These are phyloP conservation scores for Campylomormyrus tamandua DNA, from an alignment of 2,113 vertebrate species.

Conservation along the genomic window DNA sequence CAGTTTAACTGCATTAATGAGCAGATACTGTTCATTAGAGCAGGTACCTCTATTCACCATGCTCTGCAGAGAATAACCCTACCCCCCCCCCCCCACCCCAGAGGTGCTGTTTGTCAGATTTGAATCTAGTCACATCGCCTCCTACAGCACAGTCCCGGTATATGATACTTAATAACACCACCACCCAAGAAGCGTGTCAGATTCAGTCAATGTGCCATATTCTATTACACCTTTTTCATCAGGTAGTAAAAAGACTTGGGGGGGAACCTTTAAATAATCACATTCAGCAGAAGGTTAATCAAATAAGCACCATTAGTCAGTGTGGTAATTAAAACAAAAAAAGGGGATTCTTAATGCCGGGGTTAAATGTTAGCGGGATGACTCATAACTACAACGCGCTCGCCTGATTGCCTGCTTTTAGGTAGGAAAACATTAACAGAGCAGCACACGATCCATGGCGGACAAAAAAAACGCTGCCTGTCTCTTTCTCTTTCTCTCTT, in stretches of 20 bases:
- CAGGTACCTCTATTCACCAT: neutral
- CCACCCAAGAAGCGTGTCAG: neutral
- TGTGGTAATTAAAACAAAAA: constrained; percentile 17
- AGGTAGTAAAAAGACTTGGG: neutral
- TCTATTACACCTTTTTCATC: constrained; percentile 3
- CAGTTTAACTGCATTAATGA: neutral
- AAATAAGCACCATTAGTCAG: constrained; percentile 7
- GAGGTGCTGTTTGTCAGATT: neutral
- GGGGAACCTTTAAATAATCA: constrained; percentile 15
- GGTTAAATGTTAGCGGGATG: neutral
- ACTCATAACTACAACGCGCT: neutral
- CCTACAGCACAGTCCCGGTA: neutral
- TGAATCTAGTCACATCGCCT: neutral
- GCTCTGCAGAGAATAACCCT: neutral
- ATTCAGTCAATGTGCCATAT: neutral
- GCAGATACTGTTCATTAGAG: neutral
- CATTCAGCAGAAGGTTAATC: constrained; percentile 19
- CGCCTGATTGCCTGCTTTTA: neutral
- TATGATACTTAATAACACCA: neutral
- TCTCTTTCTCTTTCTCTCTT: neutral
- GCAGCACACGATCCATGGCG: neutral
- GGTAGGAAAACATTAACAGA: constrained; percentile 3
- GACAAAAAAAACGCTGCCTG: neutral
- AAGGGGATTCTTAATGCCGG: neutral
- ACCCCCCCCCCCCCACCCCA: neutral